phyloP scores from a whole-genome alignment of 1,140 invertebrate genomes.

The Augochlora pura region DNA sequence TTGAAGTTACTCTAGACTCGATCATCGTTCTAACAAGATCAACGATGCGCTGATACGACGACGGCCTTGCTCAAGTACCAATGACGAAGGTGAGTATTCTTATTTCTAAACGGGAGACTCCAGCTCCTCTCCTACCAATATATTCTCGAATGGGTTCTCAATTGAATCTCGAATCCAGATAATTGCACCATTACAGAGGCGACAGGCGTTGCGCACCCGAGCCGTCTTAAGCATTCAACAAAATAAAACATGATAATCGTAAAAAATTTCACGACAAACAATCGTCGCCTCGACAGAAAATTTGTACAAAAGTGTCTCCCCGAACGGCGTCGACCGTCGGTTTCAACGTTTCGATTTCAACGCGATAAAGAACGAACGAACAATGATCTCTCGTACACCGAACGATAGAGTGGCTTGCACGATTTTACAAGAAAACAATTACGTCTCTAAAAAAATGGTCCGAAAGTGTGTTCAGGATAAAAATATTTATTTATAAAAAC shows the following conservation, averaged over 20 bases:
- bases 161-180: constrained; percentile 1
- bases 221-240: constrained; percentile 10
- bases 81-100: constrained; percentile 56
- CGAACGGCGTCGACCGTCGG: not conserved
- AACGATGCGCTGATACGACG: constrained; percentile 47
- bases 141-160: constrained; percentile 4
- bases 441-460: not conserved
- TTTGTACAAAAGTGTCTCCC: too few species aligned
- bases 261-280: too few species aligned
- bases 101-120: constrained; percentile 32
- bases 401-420: constrained; percentile 24
- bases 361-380: constrained; percentile 2
- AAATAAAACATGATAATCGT: not conserved
- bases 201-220: not conserved
- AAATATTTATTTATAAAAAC: constrained; percentile 40
- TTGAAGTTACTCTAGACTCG: too few species aligned
- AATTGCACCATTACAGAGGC: constrained; percentile 35
- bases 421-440: constrained; percentile 32
- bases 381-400: constrained; percentile 1
- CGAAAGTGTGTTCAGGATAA: constrained; percentile 18
- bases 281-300: too few species aligned
- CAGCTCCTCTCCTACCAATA: constrained; percentile 39
- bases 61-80: constrained; percentile 55
- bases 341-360: constrained; percentile 9
- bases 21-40: constrained; percentile 31